Conservation (phyloP, 2,113 vertebrate genomes). For the Tenrec ecaudatus region DNA sequence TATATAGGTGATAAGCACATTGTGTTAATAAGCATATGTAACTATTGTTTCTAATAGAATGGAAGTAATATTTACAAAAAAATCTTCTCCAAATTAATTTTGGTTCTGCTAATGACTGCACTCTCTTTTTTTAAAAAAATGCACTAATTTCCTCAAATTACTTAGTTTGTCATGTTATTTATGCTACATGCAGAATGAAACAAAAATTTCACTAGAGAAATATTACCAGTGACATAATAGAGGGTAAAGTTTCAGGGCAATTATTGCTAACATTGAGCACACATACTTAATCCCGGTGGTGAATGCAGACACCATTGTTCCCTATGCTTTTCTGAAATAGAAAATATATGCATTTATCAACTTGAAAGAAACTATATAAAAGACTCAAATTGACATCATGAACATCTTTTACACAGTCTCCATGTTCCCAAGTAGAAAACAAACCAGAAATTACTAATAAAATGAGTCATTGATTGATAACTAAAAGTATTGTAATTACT, state of each 20-base stretch:
- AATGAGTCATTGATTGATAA: constrained; percentile 23
- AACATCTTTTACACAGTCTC: constrained; percentile 64
- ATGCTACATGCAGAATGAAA: neutral
- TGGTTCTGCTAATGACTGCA: neutral
- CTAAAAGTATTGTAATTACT: constrained; percentile 61
- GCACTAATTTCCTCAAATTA: constrained; percentile 17
- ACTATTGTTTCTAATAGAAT: neutral
- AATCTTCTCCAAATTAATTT: neutral
- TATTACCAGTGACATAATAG: neutral
- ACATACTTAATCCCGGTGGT: neutral
- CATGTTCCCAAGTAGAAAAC: constrained; percentile 41
- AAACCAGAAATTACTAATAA: constrained; percentile 46
- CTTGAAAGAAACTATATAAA: constrained; percentile 34
- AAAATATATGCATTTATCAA: neutral
- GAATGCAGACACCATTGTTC: constrained; percentile 46
- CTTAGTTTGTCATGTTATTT: neutral
- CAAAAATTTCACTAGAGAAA: constrained; percentile 39
- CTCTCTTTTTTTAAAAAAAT: neutral
- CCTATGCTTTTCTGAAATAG: constrained; percentile 29
- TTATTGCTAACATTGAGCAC: neutral
- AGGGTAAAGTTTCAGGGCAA: neutral
- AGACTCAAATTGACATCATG: constrained; percentile 55
- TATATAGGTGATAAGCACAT: neutral
- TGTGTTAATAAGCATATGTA: neutral
- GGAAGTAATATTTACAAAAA: constrained; percentile 10